Percentiles rank a stretch among this genome's conserved stretches.
These are phyloP conservation scores for Byasa hedistus DNA, from an alignment of 2,888 invertebrate species.

Conservation along the genomic window DNA sequence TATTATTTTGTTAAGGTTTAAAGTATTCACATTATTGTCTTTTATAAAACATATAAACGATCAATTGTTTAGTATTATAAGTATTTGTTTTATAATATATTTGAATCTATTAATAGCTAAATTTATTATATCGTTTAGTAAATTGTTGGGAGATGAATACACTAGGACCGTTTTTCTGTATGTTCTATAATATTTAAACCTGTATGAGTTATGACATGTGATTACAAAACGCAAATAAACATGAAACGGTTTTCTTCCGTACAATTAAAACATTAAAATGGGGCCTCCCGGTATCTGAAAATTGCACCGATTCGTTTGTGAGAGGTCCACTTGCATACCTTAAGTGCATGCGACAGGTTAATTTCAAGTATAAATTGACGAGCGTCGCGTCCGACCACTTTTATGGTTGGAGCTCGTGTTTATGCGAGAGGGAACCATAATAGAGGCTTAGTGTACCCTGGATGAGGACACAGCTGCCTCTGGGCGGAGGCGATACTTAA, in stretches of 20 bases:
- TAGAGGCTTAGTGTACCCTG: slow-evolving; percentile 60
- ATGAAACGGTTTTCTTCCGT: slow-evolving; percentile 28
- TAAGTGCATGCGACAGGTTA: slow-evolving; percentile 74
- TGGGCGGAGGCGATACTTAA: slow-evolving; percentile 63
- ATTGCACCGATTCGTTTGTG: slow-evolving; percentile 55
- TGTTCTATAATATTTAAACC: neutral
- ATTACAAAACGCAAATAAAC: neutral
- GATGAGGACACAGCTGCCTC: slow-evolving; percentile 59
- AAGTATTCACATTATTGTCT: too few relatives aligned
- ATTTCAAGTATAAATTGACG: slow-evolving; percentile 76
- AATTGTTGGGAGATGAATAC: too few relatives aligned
- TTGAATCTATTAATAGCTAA: too few relatives aligned
- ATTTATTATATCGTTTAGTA: too few relatives aligned
- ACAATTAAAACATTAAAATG: slow-evolving; percentile 46
- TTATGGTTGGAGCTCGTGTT: slow-evolving; percentile 57
- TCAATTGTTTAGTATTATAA: too few relatives aligned
- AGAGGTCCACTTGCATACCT: slow-evolving; percentile 44
- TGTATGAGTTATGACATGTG: neutral
- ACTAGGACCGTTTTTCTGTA: too few relatives aligned
- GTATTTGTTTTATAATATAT: too few relatives aligned
- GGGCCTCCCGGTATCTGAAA: slow-evolving; percentile 46
- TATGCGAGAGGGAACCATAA: slow-evolving; percentile 54
- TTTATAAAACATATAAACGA: too few relatives aligned
- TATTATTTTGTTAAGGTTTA: too few relatives aligned
- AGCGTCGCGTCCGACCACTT: slow-evolving; percentile 50